Evolutionary conservation across 1,140 invertebrate genomes (phyloP).

Genomic region (Anoplolepis gracilipes): DNA sequence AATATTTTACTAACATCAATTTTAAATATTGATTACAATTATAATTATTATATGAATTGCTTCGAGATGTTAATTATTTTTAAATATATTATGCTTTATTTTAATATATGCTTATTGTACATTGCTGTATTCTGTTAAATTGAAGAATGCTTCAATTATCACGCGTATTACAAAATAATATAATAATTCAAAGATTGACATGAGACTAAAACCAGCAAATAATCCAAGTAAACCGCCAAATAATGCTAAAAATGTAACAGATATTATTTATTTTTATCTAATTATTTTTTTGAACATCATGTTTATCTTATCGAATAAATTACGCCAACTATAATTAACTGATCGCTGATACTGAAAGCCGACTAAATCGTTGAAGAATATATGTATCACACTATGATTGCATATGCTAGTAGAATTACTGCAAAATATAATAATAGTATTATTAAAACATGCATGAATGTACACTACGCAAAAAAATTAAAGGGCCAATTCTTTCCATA

Average conservation of each 20-base stretch:
- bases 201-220: slow-evolving; percentile 90
- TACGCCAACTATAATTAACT: slow-evolving; percentile 77
- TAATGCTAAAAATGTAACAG: slow-evolving; percentile 86
- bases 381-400: slow-evolving; percentile 75
- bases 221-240: slow-evolving; percentile 89
- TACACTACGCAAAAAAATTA: no score
- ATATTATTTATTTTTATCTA: background rate
- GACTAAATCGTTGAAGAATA: slow-evolving; percentile 80
- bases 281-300: background rate
- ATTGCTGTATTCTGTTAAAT: slow-evolving; percentile 13
- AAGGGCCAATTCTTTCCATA: no score
- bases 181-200: slow-evolving; percentile 88
- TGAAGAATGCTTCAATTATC: slow-evolving; percentile 78
- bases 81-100: no score
- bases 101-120: background rate
- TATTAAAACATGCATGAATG: background rate
- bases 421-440: background rate
- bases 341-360: slow-evolving; percentile 75
- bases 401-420: slow-evolving; percentile 47
- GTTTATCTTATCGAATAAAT: slow-evolving; percentile 76
- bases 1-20: no score
- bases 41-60: background rate
- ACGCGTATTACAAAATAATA: slow-evolving; percentile 88
- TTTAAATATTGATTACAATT: background rate
- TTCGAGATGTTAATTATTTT: background rate